Conservation (phyloP, 2,113 vertebrate species). For the Prolemur simus region DNA sequence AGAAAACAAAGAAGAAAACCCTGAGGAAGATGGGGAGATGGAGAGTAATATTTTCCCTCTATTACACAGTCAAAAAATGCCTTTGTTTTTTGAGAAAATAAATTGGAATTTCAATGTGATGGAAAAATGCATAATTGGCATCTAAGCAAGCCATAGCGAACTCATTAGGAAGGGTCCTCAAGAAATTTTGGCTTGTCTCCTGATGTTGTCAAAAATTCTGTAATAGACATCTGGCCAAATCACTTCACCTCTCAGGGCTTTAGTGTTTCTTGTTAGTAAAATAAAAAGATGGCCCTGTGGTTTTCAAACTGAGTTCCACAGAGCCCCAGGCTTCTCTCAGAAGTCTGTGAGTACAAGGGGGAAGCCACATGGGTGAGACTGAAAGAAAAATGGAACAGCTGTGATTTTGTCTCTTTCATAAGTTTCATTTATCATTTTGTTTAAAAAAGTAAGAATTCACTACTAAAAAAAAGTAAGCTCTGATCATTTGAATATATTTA, state of each 20-base stretch:
- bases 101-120: constrained; percentile 15
- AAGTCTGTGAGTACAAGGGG: background rate
- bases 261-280: background rate
- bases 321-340: background rate
- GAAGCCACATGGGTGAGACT: background rate
- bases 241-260: background rate
- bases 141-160: background rate
- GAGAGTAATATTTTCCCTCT: background rate
- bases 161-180: constrained; percentile 1
- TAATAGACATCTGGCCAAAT: background rate
- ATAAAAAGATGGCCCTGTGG: background rate
- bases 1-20: background rate
- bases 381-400: background rate
- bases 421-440: background rate
- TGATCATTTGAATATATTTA: background rate
- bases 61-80: background rate
- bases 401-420: background rate
- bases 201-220: background rate
- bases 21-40: background rate
- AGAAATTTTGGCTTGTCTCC: background rate
- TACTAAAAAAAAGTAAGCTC: background rate
- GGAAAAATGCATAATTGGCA: background rate
- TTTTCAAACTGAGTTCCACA: background rate
- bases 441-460: background rate
- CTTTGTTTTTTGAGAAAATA: constrained; percentile 1